These are phyloP conservation scores for Corythornis leucogaster DNA, from an alignment of 2,797 vertebrate species.

Conservation along the genomic window DNA sequence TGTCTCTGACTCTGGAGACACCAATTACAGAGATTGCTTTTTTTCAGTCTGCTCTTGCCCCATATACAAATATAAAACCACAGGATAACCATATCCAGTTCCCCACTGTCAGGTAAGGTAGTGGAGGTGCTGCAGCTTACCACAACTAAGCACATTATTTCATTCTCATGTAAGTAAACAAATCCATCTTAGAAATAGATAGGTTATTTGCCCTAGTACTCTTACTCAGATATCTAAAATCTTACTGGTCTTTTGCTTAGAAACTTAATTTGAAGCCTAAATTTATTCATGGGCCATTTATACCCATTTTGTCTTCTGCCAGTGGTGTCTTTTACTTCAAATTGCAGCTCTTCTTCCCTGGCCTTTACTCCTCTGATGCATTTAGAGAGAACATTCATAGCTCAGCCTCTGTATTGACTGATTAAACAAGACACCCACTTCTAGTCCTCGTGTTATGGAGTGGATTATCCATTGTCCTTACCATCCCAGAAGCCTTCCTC, in stretches of 20 bases:
- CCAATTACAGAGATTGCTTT: background rate
- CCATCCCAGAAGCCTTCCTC: background rate
- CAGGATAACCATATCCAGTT: background rate
- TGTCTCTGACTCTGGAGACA: background rate
- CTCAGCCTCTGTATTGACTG: background rate
- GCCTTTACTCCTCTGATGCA: conserved; percentile 8
- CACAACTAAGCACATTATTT: background rate
- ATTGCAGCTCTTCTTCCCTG: conserved; percentile 15
- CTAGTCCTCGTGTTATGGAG: background rate
- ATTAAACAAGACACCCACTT: background rate
- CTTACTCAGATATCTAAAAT: background rate
- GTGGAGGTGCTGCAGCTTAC: background rate
- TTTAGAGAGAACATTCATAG: background rate
- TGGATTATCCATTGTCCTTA: background rate
- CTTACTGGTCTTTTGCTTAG: background rate
- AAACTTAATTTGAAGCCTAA: conserved; percentile 9
- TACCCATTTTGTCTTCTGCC: background rate
- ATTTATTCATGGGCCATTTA: conserved; percentile 42
- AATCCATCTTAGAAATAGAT: background rate
- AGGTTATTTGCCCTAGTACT: background rate
- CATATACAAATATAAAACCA: background rate
- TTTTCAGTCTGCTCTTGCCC: background rate
- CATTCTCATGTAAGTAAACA: background rate
- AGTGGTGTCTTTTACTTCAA: conserved; percentile 11
- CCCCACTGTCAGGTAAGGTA: background rate